Base-by-base conservation (phyloP, 2,113 vertebrate species). In the Cichladusa arquata region DNA sequence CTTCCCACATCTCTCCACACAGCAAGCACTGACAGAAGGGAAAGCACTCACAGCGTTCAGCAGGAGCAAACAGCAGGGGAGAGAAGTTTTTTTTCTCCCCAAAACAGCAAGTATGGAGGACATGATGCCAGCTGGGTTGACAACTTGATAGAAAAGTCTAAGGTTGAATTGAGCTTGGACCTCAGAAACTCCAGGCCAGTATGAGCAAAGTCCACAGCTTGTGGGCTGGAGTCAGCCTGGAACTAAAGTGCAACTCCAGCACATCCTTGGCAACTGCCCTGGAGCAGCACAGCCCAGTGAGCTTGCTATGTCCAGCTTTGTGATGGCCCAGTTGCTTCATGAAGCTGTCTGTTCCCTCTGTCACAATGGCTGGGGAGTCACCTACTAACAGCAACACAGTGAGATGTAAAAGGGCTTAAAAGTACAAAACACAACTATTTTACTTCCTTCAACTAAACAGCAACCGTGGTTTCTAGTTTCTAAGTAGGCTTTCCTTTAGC, bases 171-270 rank as follows among this genome's bases (percentile, higher is more conserved):
- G 73, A 73, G 47, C 44, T n/a, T 11, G 4, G 53, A 65, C 18
- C 15, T 64, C 7, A 16, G n/a, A 36, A 90, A 74, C 56, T 23
- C 53, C 36, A 33, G 36, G 45, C 18, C 36, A 33, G n/a, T n/a
- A 42, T 23, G 36, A 78, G 61, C n/a, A 18, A 86, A 57, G 53
- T 14, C 36, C 57, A 23, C n/a, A 53, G 74, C 65, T 57, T 5
- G 1, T 0, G 3, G 34, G 50, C 44, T 28, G 5, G 22, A 70
- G 60, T 24, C 6, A 26, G 19, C 29, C 60, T 20, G 38, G 65
- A 73, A 60, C n/a, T 51, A 11, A 45, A 73, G 64, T 5, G n/a
- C 54, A 54, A 31, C 31, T 36, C 57, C 80, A 56, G 80, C 1
- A 0, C 36, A 40, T 31, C 67, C 50, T 34, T 6, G 1, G 72